Evolutionary conservation across 2,113 vertebrate species (phyloP).

Genomic region (Etheostoma cragini): DNA sequence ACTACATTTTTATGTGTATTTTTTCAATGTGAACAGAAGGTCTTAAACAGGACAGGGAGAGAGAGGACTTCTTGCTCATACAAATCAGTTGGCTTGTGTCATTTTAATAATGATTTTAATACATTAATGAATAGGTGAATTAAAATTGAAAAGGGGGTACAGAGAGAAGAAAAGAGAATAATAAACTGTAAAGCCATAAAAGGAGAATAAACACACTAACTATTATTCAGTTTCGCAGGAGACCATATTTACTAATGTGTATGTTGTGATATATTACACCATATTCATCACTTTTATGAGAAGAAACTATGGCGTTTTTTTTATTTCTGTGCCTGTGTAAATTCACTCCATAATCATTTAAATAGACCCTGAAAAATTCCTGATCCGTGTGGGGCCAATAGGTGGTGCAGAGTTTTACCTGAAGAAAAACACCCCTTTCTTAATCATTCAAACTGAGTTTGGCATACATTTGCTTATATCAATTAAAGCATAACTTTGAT

Average conservation of each 20-base stretch:
- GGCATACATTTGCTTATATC: neutral
- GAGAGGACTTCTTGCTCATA: slow-evolving; percentile 85
- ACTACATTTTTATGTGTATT: slow-evolving; percentile 98
- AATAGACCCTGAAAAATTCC: slow-evolving; percentile 50
- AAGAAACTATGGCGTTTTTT: slow-evolving; percentile 45
- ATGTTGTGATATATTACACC: slow-evolving; percentile 58
- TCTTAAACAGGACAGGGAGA: slow-evolving; percentile 85
- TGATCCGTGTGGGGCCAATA: slow-evolving; percentile 8
- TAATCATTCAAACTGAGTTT: neutral
- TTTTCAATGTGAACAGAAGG: slow-evolving; percentile 94
- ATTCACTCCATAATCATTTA: slow-evolving; percentile 69
- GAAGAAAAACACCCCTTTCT: slow-evolving; percentile 7
- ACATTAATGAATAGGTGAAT: slow-evolving; percentile 94
- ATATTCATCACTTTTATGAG: slow-evolving; percentile 68
- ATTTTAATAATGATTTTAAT: slow-evolving; percentile 98
- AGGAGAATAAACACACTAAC: slow-evolving; percentile 92
- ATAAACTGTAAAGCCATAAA: slow-evolving; percentile 92
- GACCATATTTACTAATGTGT: slow-evolving; percentile 84
- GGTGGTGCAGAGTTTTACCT: neutral
- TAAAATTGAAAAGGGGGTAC: slow-evolving; percentile 86
- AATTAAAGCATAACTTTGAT: neutral
- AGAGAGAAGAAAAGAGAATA: slow-evolving; percentile 86
- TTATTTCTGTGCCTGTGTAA: slow-evolving; percentile 70
- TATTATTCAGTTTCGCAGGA: slow-evolving; percentile 91
- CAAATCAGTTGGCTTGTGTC: slow-evolving; percentile 96